Evolutionary conservation across 2,888 invertebrate species (phyloP), one percentile per base, ranked within the genome.

Genomic region (Boloria selene): DNA sequence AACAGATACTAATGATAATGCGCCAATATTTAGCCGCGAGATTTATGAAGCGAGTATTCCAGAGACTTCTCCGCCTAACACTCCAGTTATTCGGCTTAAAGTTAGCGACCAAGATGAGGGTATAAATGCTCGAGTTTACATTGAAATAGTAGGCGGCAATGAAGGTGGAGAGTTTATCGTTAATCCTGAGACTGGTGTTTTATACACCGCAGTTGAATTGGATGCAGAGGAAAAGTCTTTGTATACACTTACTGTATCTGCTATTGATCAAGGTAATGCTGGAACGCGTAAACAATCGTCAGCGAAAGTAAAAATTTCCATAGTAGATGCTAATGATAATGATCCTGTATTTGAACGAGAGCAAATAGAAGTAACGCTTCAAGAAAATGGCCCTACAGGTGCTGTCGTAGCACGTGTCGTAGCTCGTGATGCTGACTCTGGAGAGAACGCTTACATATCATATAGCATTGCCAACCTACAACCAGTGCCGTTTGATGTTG

Each of bases 401-500:
- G 95, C 96, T 1, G 94, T 95, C 13, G 97, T 99, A 0, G 95
- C 96, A 13, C 96, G 95, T 72, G 96, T 98, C 4, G 93, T 94
- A 52, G 99, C 98, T 0, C 95, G 95, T 70, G 99, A 99, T 86
- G 95, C 93, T 16, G 99, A 99, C 85, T 95, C 96, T 1, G 98
- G 98, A 0, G 98, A 98, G 81, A 99, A 98, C 88, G 98, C 98
- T 0, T 97, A 97, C 88, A 96, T 99, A 74, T 98, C 98, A 0
- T 99, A 98, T 90, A 96, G 97, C 75, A 96, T 98, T 74, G 97
- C 97, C 61, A 98, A 98, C 86, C 90, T 97, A 62, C 96, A 96
- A 78, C 95, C 96, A 63, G 96, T 97, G 16, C 99, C 98, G n/a
- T 99, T 99, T 85, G 97, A 97, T 74, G 97, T 99, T 55, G 98